These are phyloP conservation scores for Caiman crocodilus DNA, from an alignment of 2,797 vertebrate genomes.

Conservation along the genomic window DNA sequence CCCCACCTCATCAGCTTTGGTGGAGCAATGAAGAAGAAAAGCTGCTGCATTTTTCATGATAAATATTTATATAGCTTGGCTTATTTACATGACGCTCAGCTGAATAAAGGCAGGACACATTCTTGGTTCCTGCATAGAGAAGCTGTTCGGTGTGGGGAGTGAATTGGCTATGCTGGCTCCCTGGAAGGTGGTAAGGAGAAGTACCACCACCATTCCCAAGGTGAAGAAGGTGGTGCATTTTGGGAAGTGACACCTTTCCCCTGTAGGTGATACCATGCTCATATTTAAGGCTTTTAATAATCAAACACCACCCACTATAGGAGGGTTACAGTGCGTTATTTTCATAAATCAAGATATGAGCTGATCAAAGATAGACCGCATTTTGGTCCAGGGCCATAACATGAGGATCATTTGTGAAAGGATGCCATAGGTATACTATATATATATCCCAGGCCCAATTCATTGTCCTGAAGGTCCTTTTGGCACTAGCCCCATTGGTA, in stretches of 20 bases:
- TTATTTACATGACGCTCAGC: background rate
- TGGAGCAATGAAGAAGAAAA: background rate
- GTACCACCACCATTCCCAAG: fast-evolving
- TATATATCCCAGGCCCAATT: too few species aligned
- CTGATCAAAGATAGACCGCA: background rate
- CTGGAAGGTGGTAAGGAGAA: background rate
- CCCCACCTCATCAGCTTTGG: background rate
- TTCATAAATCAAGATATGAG: background rate
- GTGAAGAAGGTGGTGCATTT: background rate
- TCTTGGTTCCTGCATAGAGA: background rate
- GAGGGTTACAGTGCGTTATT: background rate
- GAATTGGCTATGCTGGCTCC: background rate
- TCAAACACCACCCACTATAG: background rate
- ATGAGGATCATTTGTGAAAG: too few species aligned
- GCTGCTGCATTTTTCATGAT: background rate
- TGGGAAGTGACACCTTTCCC: background rate
- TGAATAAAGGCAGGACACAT: background rate
- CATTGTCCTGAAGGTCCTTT: too few species aligned
- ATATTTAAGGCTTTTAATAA: background rate
- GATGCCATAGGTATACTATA: too few species aligned
- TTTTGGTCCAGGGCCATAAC: too few species aligned
- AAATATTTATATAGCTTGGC: background rate
- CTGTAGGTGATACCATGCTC: background rate
- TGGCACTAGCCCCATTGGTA: too few species aligned
- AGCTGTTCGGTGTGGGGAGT: background rate